Percentiles rank a stretch among this genome's conserved stretches.
Evolutionary conservation across 1,140 invertebrate species (phyloP).

Genomic region (Drosophila parabipectinata): DNA sequence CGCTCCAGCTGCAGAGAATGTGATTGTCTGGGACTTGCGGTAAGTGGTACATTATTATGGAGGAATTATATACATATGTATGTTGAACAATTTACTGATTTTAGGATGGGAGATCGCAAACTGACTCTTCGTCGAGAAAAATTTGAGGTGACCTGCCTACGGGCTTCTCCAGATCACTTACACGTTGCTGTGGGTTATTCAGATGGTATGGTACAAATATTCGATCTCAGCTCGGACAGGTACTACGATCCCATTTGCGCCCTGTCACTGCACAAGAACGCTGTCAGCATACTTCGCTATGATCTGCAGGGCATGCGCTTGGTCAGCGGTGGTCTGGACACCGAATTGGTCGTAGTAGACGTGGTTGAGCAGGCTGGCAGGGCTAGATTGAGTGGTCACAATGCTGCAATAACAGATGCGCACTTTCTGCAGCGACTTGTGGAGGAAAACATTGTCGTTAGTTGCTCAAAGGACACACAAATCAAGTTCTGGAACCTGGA

Average conservation of each 20-base stretch:
- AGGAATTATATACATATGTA: background rate
- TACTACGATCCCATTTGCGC: conserved; percentile 87
- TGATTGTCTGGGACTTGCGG: conserved; percentile 96
- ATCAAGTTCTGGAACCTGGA: conserved; percentile 99
- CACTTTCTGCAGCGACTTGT: conserved; percentile 89
- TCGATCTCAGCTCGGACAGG: conserved; percentile 87
- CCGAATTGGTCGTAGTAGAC: conserved; percentile 98
- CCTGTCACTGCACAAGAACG: conserved; percentile 95
- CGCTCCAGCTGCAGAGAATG: conserved; percentile 95
- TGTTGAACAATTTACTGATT: background rate
- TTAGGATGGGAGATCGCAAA: conserved; percentile 93
- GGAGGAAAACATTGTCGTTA: conserved; percentile 89
- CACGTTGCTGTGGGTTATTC: conserved; percentile 95
- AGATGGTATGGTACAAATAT: conserved; percentile 95
- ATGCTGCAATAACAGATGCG: conserved; percentile 94
- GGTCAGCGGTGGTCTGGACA: conserved; percentile 87
- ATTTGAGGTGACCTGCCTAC: conserved; percentile 89
- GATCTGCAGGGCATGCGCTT: conserved; percentile 85
- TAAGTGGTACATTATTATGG: conserved; percentile 14
- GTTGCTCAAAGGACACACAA: conserved; percentile 96
- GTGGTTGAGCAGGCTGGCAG: conserved; percentile 95
- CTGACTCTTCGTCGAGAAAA: conserved; percentile 90
- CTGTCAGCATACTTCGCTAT: conserved; percentile 92
- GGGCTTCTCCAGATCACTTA: conserved; percentile 89
- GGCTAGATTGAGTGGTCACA: conserved; percentile 95